These are phyloP conservation scores for Yponomeuta sedellus DNA, from an alignment of 2,888 invertebrate species.

Conservation along the genomic window DNA sequence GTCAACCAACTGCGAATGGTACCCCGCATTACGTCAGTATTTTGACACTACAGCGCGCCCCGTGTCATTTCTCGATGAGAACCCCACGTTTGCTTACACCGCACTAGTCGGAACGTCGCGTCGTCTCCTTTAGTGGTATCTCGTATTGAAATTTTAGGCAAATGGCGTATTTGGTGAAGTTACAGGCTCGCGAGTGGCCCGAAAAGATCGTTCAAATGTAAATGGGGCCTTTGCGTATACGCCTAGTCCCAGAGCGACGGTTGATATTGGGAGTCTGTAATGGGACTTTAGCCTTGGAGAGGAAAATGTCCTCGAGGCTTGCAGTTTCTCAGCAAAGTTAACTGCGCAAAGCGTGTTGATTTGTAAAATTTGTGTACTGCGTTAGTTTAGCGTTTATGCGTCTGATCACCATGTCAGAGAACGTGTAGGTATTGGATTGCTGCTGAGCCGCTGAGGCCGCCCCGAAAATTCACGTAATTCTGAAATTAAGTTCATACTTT, in stretches of 20 bases:
- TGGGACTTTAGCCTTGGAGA: neutral
- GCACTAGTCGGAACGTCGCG: conserved; percentile 25
- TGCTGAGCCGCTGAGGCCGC: too few relatives aligned
- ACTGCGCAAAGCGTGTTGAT: too few relatives aligned
- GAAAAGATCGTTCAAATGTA: conserved; percentile 50
- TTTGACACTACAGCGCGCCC: too few relatives aligned
- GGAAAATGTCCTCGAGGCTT: neutral
- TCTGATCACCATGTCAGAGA: too few relatives aligned
- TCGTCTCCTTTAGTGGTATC: conserved; percentile 35
- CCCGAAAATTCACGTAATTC: too few relatives aligned
- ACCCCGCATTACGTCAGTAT: too few relatives aligned
- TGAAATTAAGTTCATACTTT: too few relatives aligned
- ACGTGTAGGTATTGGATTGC: too few relatives aligned
- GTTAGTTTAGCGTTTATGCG: too few relatives aligned
- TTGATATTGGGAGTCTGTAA: conserved; percentile 2
- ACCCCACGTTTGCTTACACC: neutral
- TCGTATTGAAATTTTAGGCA: conserved; percentile 53
- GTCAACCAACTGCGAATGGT: too few relatives aligned
- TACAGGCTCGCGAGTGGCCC: conserved; percentile 37
- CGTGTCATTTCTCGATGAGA: neutral
- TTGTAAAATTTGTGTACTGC: too few relatives aligned
- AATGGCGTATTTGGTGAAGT: conserved; percentile 43
- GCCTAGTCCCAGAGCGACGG: conserved; percentile 19
- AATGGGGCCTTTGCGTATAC: conserved; percentile 35
- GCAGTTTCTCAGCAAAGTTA: neutral